These are phyloP conservation scores for Parasteatoda lunata DNA, from an alignment of 2,888 invertebrate genomes.

Conservation along the genomic window DNA sequence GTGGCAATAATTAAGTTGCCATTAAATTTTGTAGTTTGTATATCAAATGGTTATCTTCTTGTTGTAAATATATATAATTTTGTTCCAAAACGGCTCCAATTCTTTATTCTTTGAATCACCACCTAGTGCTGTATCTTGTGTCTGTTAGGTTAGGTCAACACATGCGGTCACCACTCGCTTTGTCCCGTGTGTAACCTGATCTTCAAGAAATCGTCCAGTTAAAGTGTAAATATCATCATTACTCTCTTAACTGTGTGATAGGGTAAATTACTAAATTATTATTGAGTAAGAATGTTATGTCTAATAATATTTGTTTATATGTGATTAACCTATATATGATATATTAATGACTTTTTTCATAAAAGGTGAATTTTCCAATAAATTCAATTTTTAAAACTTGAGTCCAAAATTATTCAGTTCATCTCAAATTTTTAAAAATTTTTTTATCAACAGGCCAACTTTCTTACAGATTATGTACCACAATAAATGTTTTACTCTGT, in stretches of 20 bases:
- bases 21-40: background rate
- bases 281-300: too few species aligned
- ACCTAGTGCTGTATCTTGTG: slow-evolving; percentile 52
- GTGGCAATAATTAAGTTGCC: background rate
- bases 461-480: too few species aligned
- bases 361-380: too few species aligned
- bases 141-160: slow-evolving; percentile 66
- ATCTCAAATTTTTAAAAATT: too few species aligned
- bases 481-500: too few species aligned
- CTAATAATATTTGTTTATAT: too few species aligned
- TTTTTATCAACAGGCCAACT: too few species aligned
- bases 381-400: too few species aligned
- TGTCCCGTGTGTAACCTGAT: slow-evolving; percentile 58
- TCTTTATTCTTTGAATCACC: slow-evolving; percentile 54
- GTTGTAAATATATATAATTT: background rate
- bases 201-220: slow-evolving; percentile 58
- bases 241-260: slow-evolving; percentile 49
- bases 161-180: slow-evolving; percentile 44
- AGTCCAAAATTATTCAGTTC: too few species aligned
- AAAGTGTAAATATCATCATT: slow-evolving; percentile 51
- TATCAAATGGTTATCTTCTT: background rate
- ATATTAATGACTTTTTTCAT: too few species aligned
- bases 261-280: slow-evolving; percentile 41
- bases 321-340: too few species aligned
- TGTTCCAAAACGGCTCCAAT: slow-evolving; percentile 32